Conservation (phyloP, 2,888 invertebrate species). For the Ryuthela nishihirai region DNA sequence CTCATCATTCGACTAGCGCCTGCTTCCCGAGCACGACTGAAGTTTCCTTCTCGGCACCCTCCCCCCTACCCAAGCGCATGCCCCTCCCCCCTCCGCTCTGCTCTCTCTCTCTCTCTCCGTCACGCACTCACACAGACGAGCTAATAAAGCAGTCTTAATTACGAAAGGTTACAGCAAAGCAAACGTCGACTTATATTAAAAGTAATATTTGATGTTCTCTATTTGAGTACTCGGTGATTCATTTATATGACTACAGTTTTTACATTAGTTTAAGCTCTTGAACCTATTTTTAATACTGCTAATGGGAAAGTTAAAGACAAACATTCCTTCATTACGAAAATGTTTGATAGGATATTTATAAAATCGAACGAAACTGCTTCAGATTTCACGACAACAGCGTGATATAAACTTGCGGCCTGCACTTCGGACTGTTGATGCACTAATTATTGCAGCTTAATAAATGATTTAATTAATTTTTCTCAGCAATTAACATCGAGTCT, state of each 20-base stretch:
- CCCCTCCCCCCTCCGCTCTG: neutral
- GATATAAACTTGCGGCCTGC: no score
- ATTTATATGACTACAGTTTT: no score
- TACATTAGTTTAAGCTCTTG: no score
- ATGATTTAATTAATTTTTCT: slow-evolving; percentile 38
- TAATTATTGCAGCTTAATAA: slow-evolving; percentile 38
- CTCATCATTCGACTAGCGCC: slow-evolving; percentile 14
- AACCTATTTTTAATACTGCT: slow-evolving; percentile 35
- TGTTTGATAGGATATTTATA: slow-evolving; percentile 37
- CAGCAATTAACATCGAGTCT: slow-evolving; percentile 33
- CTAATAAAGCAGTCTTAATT: slow-evolving; percentile 39
- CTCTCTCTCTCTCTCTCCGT: neutral
- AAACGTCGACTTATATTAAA: slow-evolving; percentile 34
- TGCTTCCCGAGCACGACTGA: slow-evolving; percentile 21
- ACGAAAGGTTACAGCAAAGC: slow-evolving; percentile 23
- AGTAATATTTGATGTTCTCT: slow-evolving; percentile 37
- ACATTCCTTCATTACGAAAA: slow-evolving; percentile 32
- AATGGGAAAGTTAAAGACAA: slow-evolving; percentile 33
- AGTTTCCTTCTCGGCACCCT: no score
- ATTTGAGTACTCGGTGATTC: slow-evolving; percentile 36
- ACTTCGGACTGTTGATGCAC: slow-evolving; percentile 36
- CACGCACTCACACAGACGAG: slow-evolving; percentile 32
- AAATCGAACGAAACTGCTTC: slow-evolving; percentile 32
- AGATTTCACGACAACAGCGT: no score
- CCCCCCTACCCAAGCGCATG: neutral